Percentiles rank a stretch among this genome's conserved stretches.
These are phyloP conservation scores for Triplophysa bombifrons DNA, from an alignment of 2,797 vertebrate genomes.

Conservation along the genomic window DNA sequence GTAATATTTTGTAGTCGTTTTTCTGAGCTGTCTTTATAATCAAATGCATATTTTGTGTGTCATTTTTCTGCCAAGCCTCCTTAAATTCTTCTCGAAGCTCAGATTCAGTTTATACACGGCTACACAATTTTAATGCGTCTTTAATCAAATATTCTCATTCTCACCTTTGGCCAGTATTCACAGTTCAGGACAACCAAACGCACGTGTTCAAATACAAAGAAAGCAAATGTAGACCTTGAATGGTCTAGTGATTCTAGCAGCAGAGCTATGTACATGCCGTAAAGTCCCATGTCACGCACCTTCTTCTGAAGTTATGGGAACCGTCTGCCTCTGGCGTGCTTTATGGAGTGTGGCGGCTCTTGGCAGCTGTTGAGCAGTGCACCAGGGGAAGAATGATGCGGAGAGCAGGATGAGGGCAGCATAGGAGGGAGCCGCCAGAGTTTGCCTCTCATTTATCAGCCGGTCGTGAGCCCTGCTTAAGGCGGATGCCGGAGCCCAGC, in stretches of 20 bases:
- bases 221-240: constrained; percentile 17
- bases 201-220: constrained; percentile 4
- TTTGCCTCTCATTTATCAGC: constrained; percentile 54
- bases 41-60: no score
- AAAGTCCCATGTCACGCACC: constrained; percentile 51
- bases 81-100: no score
- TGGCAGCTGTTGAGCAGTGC: constrained; percentile 46
- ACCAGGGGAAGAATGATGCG: constrained; percentile 50
- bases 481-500: neutral
- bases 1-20: no score
- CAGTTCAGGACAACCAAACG: neutral
- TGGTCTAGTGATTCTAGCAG: constrained; percentile 26
- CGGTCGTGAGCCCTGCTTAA: constrained; percentile 40
- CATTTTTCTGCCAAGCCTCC: no score
- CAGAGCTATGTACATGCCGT: constrained; percentile 30
- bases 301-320: constrained; percentile 51
- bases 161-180: no score
- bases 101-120: no score
- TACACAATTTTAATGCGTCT: no score
- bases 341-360: constrained; percentile 56
- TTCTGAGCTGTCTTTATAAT: no score
- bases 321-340: constrained; percentile 44
- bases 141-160: no score
- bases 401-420: constrained; percentile 26
- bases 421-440: constrained; percentile 24